Conservation (phyloP, 2,888 invertebrate species). For the Eristalinus sepulchralis region DNA sequence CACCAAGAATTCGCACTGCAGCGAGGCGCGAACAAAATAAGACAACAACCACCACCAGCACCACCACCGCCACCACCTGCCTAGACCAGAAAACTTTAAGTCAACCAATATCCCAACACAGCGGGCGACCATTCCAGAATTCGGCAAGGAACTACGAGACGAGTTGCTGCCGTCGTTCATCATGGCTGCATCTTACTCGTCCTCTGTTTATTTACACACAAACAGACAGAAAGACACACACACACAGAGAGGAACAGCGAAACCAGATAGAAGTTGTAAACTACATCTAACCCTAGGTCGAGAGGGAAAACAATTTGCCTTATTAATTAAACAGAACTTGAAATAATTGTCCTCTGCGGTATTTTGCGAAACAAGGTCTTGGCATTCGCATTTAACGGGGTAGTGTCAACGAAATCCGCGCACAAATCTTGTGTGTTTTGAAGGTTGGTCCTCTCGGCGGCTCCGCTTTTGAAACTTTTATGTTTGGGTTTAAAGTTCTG, state of each 20-base stretch:
- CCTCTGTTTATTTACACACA: background rate
- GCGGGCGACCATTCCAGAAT: constrained; percentile 44
- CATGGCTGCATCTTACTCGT: constrained; percentile 23
- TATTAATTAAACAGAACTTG: constrained; percentile 63
- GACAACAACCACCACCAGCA: constrained; percentile 2
- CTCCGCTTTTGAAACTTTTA: constrained; percentile 36
- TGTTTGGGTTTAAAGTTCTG: constrained; percentile 46
- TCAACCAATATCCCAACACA: constrained; percentile 50
- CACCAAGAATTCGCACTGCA: background rate
- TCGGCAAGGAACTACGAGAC: constrained; percentile 1
- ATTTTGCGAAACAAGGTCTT: constrained; percentile 37
- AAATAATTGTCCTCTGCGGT: constrained; percentile 44
- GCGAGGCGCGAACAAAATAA: background rate
- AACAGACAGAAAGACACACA: constrained; percentile 1
- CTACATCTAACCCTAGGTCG: constrained; percentile 45
- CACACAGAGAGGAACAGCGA: too few species aligned
- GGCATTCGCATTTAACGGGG: constrained; percentile 34
- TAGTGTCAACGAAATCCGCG: constrained; percentile 48
- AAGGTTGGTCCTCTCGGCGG: constrained; percentile 6
- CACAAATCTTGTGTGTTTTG: constrained; percentile 41
- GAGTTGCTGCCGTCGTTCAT: constrained; percentile 22
- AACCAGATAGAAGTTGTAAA: constrained; percentile 41
- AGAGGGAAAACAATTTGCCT: constrained; percentile 59
- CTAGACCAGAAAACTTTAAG: constrained; percentile 38
- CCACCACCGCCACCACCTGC: background rate